A percentile compares a stretch with the other conserved stretches of the same genome.
phyloP scores from a whole-genome alignment of 2,797 vertebrate species.

The Allobates femoralis region DNA sequence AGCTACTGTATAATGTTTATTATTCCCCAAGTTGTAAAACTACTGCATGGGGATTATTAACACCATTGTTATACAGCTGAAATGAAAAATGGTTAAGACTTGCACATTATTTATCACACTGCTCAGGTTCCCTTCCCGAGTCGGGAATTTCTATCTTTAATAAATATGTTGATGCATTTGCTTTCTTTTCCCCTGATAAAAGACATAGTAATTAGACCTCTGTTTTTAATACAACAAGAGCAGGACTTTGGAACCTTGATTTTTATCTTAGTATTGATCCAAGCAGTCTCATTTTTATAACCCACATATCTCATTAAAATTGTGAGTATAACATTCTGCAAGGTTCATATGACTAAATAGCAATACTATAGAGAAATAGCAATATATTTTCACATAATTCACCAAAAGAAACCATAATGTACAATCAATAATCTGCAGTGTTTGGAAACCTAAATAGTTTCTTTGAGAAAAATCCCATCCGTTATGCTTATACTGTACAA shows the following conservation, averaged over 20 bases:
- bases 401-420: slow-evolving; percentile 18
- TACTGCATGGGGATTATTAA: slow-evolving; percentile 23
- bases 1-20: slow-evolving; percentile 15
- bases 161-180: slow-evolving; percentile 15
- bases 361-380: neutral
- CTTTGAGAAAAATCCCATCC: no score
- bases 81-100: slow-evolving; percentile 16
- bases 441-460: slow-evolving; percentile 6
- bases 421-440: slow-evolving; percentile 10
- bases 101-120: slow-evolving; percentile 30
- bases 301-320: slow-evolving; percentile 43
- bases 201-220: slow-evolving; percentile 24
- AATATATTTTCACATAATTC: neutral
- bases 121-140: neutral
- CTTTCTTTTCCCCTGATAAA: neutral
- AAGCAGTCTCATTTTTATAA: slow-evolving; percentile 31
- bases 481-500: no score
- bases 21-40: slow-evolving; percentile 13
- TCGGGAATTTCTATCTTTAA: neutral
- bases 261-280: slow-evolving; percentile 32
- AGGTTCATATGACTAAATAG: slow-evolving; percentile 15
- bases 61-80: neutral
- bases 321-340: slow-evolving; percentile 14
- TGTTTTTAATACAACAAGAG: neutral
- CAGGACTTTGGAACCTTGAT: neutral